Evolutionary conservation across 2,888 invertebrate genomes (phyloP), one percentile per base, ranked within the genome.

Genomic region (Drosophila greeni): DNA sequence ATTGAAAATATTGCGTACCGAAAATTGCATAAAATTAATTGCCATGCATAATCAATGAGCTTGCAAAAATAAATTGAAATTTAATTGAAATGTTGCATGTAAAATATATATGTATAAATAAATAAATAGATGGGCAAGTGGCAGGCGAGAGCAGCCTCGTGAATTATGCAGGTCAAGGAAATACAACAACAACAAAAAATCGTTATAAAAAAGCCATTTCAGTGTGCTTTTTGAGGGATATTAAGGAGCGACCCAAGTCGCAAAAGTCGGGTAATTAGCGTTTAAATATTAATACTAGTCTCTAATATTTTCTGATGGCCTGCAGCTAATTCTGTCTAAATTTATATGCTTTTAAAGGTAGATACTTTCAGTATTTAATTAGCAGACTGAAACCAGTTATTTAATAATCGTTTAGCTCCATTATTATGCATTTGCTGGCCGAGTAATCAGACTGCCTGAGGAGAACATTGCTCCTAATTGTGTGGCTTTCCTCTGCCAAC

Each of bases 21-120:
- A 58, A 64, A 71, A 59, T 37, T 49, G 58, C 66, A 66, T 49
- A 58, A 53, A 57, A 66, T 55, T 60, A 73, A 54, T 72, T 64
- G 62, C 37, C 61, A 45, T 47, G 55, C 49, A 61, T 61, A 55
- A 57, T 66, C 42, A 72, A 69, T 62, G 56, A 61, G 61, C 34
- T 49, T 40, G 48, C 51, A 67, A 59, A 71, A 54, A 56, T 66
- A 71, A 71, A 72, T 72, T 72, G 54, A 58, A 62, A 52, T 60
- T 68, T 68, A 68, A 68, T 68, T 68, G 69, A 51, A 58, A 66
- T 62, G 43, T 43, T 51, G 34, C 48, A 51, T 72, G 34, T 52
- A 60, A 47, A 47, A 48, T 51, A 51, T 51, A 51, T 18, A 26
- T 39, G 3, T 20, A 45, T 26, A 29, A 37, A 45, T 59, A 51